phyloP scores from a whole-genome alignment of 2,797 vertebrate species.

The Platalea minor region DNA sequence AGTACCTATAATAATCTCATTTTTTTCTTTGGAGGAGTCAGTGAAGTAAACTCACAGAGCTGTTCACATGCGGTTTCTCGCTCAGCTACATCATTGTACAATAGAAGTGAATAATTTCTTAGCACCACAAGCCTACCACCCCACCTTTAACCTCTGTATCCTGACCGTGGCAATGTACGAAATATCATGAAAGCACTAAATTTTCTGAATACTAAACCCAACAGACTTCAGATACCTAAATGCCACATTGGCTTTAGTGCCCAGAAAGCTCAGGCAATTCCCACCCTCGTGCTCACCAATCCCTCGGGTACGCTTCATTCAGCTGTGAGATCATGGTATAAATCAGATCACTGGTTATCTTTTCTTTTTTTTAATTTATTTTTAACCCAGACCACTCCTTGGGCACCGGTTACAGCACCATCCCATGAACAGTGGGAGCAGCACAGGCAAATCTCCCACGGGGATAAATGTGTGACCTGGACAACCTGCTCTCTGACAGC shows the following conservation, averaged over 20 bases:
- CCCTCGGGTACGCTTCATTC: background rate
- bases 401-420: background rate
- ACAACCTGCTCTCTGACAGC: background rate
- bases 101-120: background rate
- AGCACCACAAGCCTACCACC: background rate
- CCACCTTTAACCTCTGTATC: background rate
- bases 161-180: fast-evolving
- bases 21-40: background rate
- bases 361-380: background rate
- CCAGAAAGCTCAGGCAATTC: background rate
- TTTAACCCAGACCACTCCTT: background rate
- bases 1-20: fast-evolving
- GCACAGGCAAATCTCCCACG: background rate
- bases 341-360: background rate
- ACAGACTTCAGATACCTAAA: background rate
- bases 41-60: background rate
- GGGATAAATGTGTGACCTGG: background rate
- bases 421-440: background rate
- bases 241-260: fast-evolving
- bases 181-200: background rate
- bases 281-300: background rate
- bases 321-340: background rate
- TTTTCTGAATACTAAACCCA: background rate
- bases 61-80: background rate
- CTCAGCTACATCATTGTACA: background rate